These are phyloP conservation scores for Girardia tigrina DNA, from an alignment of 2,888 invertebrate species.

Conservation along the genomic window DNA sequence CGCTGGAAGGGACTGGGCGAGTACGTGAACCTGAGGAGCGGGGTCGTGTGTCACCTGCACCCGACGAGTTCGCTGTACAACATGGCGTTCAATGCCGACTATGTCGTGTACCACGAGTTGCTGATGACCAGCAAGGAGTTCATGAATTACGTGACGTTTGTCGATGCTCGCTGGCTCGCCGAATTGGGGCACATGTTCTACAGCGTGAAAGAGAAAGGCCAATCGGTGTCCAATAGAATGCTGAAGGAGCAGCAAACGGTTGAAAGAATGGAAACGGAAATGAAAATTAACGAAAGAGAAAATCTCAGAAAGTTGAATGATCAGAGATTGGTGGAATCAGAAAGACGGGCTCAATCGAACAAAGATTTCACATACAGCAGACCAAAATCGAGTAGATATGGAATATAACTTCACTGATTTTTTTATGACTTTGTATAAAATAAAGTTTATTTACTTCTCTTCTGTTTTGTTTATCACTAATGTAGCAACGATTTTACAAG, in stretches of 20 bases:
- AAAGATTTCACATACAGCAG: background rate
- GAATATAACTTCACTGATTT: background rate
- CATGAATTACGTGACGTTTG: constrained; percentile 98
- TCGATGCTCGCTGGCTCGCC: constrained; percentile 93
- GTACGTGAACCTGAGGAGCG: constrained; percentile 88
- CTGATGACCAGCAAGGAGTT: constrained; percentile 95
- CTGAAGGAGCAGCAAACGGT: constrained; percentile 9
- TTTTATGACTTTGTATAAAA: too few relatives aligned
- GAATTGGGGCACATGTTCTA: constrained; percentile 97
- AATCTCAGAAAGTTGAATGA: background rate
- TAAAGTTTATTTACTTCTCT: too few relatives aligned
- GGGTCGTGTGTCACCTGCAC: constrained; percentile 94
- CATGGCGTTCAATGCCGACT: constrained; percentile 88
- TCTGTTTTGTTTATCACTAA: too few relatives aligned
- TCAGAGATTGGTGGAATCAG: background rate
- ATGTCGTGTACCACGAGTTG: constrained; percentile 94
- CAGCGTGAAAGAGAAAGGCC: constrained; percentile 9
- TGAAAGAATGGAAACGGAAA: background rate
- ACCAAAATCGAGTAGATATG: constrained; percentile 8
- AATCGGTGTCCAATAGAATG: background rate
- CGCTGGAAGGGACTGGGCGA: constrained; percentile 69
- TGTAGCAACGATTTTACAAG: too few relatives aligned
- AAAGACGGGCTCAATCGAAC: background rate
- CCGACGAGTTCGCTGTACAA: constrained; percentile 95
- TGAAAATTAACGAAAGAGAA: background rate